phyloP scores from a whole-genome alignment of 2,113 vertebrate species.

The Dipodomys stephensi region DNA sequence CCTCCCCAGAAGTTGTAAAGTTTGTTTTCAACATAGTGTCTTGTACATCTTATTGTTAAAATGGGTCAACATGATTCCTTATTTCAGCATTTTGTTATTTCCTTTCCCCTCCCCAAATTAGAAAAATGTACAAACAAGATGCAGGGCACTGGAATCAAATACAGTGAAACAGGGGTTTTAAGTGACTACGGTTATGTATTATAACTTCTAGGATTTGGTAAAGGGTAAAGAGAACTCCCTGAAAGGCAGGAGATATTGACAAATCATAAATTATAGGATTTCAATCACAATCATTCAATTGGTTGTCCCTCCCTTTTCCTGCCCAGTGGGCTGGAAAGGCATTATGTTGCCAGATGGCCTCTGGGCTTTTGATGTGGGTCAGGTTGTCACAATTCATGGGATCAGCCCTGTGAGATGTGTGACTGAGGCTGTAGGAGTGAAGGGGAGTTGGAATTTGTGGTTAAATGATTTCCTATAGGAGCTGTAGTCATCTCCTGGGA shows the following conservation, averaged over 20 bases:
- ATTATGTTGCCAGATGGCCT: constrained; percentile 68
- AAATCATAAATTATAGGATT: constrained; percentile 74
- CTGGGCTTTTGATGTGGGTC: constrained; percentile 72
- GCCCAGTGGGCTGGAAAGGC: constrained; percentile 41
- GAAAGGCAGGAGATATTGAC: constrained; percentile 65
- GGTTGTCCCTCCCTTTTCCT: constrained; percentile 66
- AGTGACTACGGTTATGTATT: constrained; percentile 16
- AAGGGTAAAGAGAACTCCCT: constrained; percentile 4
- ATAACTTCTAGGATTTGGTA: constrained; percentile 30
- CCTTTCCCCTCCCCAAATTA: no score
- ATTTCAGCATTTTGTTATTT: no score
- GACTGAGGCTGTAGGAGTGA: constrained; percentile 74
- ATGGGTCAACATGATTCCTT: no score
- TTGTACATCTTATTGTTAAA: no score
- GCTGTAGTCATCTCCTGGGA: constrained; percentile 77
- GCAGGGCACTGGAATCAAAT: no score
- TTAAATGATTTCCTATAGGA: constrained; percentile 70
- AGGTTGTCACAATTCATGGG: constrained; percentile 66
- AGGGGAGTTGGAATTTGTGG: constrained; percentile 80
- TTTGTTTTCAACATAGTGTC: no score
- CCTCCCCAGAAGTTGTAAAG: no score
- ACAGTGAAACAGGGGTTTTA: background rate
- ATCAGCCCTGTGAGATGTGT: constrained; percentile 66
- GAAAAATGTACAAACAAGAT: no score
- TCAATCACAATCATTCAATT: constrained; percentile 54